phyloP scores from a whole-genome alignment of 2,797 vertebrate species.

The Crocidura indochinensis region DNA sequence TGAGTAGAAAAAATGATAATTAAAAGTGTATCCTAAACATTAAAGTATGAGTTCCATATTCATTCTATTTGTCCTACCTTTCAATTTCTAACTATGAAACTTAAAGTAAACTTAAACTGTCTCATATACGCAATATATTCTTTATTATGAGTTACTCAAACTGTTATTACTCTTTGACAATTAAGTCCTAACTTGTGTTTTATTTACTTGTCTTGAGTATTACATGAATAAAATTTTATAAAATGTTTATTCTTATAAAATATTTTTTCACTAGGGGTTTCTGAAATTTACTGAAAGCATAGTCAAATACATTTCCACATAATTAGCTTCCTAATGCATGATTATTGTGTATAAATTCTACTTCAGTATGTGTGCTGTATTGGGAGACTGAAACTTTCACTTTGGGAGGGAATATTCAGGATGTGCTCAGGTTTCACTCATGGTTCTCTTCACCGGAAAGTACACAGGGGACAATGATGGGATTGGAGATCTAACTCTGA shows the following conservation, averaged over 20 bases:
- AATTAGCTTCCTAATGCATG: not conserved
- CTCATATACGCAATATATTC: not conserved
- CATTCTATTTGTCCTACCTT: not conserved
- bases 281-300: not conserved
- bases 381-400: not conserved
- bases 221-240: not conserved
- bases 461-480: too few species aligned
- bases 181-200: not conserved
- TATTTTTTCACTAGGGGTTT: not conserved
- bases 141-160: slow-evolving; percentile 8
- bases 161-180: not conserved
- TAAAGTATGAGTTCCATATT: slow-evolving; percentile 22
- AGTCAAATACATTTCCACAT: not conserved
- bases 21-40: not conserved
- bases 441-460: too few species aligned
- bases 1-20: not conserved
- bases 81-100: not conserved
- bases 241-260: not conserved
- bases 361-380: not conserved
- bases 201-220: not conserved
- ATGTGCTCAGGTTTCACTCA: too few species aligned
- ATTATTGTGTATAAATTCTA: not conserved
- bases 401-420: too few species aligned
- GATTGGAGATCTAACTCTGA: too few species aligned
- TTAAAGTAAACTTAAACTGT: slow-evolving; percentile 24